Conservation (phyloP, 1,140 invertebrate species). For the Eupristina koningsbergeri region DNA sequence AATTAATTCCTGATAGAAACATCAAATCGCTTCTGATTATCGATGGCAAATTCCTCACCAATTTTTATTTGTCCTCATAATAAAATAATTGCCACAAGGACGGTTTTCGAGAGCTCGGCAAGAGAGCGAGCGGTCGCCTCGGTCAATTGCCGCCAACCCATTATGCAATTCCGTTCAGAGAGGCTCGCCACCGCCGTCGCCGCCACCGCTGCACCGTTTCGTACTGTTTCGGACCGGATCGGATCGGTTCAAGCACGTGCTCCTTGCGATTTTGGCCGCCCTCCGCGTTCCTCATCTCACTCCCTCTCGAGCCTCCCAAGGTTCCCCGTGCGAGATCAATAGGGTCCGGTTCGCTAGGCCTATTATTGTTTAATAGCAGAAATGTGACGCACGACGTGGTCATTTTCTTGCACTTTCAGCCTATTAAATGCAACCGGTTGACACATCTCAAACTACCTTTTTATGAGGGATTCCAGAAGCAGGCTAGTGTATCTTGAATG, state of each 20-base stretch:
- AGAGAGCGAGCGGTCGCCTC: background rate
- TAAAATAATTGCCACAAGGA: background rate
- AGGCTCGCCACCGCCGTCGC: no score
- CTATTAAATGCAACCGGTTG: background rate
- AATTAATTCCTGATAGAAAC: no score
- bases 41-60: no score
- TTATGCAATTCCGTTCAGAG: constrained; percentile 9
- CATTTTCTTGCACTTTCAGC: background rate
- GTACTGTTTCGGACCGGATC: no score
- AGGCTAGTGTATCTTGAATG: background rate
- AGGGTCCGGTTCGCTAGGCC: background rate
- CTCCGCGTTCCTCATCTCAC: background rate
- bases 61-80: no score
- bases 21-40: no score
- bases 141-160: background rate
- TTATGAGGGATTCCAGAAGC: background rate
- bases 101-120: background rate
- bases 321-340: background rate
- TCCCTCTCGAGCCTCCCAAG: background rate
- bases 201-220: no score
- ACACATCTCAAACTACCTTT: background rate
- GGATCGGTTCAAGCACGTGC: background rate
- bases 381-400: no score
- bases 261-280: background rate
- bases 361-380: background rate